Conservation (phyloP, 92 coral and sea anemone species). For the Umimayanthus kanabou region DNA sequence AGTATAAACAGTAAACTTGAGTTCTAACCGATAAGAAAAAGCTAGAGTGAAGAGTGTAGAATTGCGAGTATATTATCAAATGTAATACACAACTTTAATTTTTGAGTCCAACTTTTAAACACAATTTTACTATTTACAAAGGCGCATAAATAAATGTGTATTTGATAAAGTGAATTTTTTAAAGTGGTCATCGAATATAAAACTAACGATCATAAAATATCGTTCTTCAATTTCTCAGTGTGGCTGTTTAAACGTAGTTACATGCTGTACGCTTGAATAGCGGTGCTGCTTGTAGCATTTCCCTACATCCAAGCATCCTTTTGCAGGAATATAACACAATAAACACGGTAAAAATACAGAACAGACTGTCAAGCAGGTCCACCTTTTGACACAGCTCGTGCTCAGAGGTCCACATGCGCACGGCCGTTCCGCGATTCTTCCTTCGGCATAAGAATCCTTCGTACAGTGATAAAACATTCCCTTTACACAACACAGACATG, state of each 20-base stretch:
- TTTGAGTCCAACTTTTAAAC: slow-evolving; percentile 5
- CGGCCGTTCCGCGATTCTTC: slow-evolving; percentile 81
- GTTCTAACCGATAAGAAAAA: not conserved
- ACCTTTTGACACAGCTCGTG: slow-evolving; percentile 79
- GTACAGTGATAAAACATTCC: slow-evolving; percentile 95
- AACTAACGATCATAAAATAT: slow-evolving; percentile 78
- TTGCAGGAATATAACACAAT: slow-evolving; percentile 86
- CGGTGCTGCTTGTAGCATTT: slow-evolving; percentile 77
- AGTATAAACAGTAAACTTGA: not conserved
- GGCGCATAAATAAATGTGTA: slow-evolving; percentile 82
- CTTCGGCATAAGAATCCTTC: slow-evolving; percentile 88
- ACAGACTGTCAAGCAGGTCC: slow-evolving; percentile 89
- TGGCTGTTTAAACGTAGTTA: slow-evolving; percentile 55
- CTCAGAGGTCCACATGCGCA: slow-evolving; percentile 83
- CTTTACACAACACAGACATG: slow-evolving; percentile 93
- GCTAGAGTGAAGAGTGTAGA: slow-evolving; percentile 2
- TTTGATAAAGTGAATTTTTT: slow-evolving; percentile 66
- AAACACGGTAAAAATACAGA: slow-evolving; percentile 88
- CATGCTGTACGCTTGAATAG: slow-evolving; percentile 54
- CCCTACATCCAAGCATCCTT: slow-evolving; percentile 82
- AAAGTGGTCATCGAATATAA: slow-evolving; percentile 65
- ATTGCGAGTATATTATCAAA: not conserved
- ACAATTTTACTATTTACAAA: slow-evolving; percentile 83
- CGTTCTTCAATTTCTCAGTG: slow-evolving; percentile 36
- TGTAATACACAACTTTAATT: not conserved